Base-by-base conservation (phyloP, 2,113 vertebrate species). In the Pithys albifrons region DNA sequence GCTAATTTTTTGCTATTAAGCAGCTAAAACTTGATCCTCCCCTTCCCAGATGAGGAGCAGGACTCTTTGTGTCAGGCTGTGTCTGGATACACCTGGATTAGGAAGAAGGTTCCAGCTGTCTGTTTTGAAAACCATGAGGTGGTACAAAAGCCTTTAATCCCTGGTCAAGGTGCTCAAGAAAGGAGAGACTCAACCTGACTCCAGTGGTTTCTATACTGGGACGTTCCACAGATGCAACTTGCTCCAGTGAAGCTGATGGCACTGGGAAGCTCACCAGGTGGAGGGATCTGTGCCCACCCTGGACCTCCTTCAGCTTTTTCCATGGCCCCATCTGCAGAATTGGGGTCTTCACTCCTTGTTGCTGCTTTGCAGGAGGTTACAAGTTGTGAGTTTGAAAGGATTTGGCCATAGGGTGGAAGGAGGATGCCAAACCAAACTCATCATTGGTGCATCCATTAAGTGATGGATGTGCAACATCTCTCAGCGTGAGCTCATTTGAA, bases 241-340 rank as follows among this genome's bases (percentile, higher is more conserved):
- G n/a, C 55, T 73, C 11, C 4, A 54, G 64, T 14, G 72, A 65
- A 52, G 62, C 46, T 14, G 9, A 25, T 8, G 37, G 19, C n/a
- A 29, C 15, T 2, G 3, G 23, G 1, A 1, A 31, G 39, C 78
- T 41, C 0, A 0, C 46, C 48, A 18, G 29, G 4, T 28, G 28
- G 46, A 51, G 70, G 58, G 17, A 8, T 51, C n/a, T 37, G 1
- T 31, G 54, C 35, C 43, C 66, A 45, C 24, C 39, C 28, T 17
- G 24, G 2, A 54, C 29, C 29, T 76, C 29, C 45, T 14, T 22
- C 27, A 4, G 31, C 90, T 59, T 14, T 58, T 73, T 33, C 39
- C 9, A 1, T 15, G 46, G 16, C 46, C 55, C 46, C 9, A 15
- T n/a, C 55, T 57, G 27, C 80, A 79, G 49, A 39, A 5, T 0